Base-by-base conservation (phyloP, 2,113 vertebrate species). In the Piaya cayana region DNA sequence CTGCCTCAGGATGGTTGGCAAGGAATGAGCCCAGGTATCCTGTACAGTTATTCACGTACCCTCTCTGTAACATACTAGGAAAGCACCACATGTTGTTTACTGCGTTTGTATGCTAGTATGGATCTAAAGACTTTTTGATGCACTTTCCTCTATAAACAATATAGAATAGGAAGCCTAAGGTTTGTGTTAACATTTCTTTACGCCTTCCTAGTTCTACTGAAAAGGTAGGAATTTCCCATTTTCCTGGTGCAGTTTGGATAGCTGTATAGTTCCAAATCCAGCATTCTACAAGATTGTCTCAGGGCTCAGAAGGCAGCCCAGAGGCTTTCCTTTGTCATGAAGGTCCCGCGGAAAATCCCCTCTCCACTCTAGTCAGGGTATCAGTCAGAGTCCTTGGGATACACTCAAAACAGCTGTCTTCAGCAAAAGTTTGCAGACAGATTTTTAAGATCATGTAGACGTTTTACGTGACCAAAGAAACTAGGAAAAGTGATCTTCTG, bases 161-260 rank as follows among this genome's bases (percentile, higher is more conserved):
- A 58, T 8, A 75, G 36, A 85, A 65, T 9, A 59, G 9, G 37
- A 81, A 64, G n/a, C 43, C 43, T 42, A 60, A 55, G 30, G 5
- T 9, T 10, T 12, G 5, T 30, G 65, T 39, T 62, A 37, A 30
- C 39, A 49, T 18, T 37, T 32, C 32, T 55, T 82, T 39, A 82
- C 55, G 36, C 39, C 39, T 67, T 78, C 47, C 53, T 13, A 39
- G 47, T 56, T 62, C 65, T 82, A 32, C 27, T 56, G 30, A 77
- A 82, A 55, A 60, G 26, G 36, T 13, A 20, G 50, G 29, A 53
- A 81, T 42, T 64, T 64, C 56, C 75, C 32, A 26, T 29, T 69
- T 68, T 8, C 27, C 32, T 0, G 0, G 20, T 25, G 16, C 34
- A 63, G 39, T 67, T 1, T 68, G 10, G 13, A 29, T 15, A 74